Evolutionary conservation across 2,113 vertebrate genomes (phyloP).

Genomic region (Paramisgurnus dabryanus): DNA sequence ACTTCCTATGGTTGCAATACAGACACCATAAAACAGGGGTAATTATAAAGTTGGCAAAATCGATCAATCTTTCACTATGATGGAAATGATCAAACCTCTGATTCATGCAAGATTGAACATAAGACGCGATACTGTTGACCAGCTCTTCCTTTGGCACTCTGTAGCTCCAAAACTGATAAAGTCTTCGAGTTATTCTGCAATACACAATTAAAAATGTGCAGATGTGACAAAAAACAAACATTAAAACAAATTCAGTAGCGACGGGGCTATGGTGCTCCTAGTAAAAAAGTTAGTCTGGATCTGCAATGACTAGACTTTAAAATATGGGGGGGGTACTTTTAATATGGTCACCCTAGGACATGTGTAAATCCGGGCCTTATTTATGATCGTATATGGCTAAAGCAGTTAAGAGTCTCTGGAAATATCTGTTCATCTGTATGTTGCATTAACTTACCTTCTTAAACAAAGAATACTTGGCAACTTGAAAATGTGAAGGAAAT

Average conservation of each 20-base stretch:
- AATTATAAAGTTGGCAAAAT: neutral
- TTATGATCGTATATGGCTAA: too few species aligned
- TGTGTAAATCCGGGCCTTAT: too few species aligned
- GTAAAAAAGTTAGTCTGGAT: neutral
- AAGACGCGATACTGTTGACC: slow-evolving; percentile 69
- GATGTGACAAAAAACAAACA: neutral
- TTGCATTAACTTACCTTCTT: slow-evolving; percentile 68
- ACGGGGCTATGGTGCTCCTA: too few species aligned
- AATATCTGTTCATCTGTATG: neutral
- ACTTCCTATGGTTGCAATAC: too few species aligned
- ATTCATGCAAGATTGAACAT: slow-evolving; percentile 10
- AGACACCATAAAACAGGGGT: too few species aligned
- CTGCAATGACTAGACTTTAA: too few species aligned
- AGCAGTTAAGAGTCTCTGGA: too few species aligned
- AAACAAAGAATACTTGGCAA: slow-evolving; percentile 81
- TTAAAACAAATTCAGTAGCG: neutral
- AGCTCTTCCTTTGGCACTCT: slow-evolving; percentile 60
- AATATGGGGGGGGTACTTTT: too few species aligned
- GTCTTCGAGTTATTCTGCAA: slow-evolving; percentile 46
- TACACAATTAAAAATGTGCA: slow-evolving; percentile 1
- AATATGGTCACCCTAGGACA: too few species aligned
- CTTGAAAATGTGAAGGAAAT: slow-evolving; percentile 76
- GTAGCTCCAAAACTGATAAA: slow-evolving; percentile 75
- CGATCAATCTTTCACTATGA: neutral
- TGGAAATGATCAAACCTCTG: slow-evolving; percentile 59